phyloP scores from a whole-genome alignment of 2,797 vertebrate genomes.

The Lepus townsendii region DNA sequence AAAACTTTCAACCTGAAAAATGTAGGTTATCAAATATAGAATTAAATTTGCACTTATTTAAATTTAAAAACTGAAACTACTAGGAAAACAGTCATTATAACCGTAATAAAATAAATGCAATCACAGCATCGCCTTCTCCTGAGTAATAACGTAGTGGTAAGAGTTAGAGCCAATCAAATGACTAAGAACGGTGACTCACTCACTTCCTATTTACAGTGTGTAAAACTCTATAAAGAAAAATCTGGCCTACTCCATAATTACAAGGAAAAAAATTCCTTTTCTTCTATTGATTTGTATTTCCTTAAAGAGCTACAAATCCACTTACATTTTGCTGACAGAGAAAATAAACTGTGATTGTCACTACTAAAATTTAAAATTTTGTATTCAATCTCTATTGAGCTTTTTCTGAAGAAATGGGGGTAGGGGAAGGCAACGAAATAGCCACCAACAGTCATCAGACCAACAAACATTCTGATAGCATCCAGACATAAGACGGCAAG shows the following conservation, averaged over 20 bases:
- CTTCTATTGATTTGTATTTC: conserved; percentile 46
- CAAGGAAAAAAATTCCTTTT: conserved; percentile 41
- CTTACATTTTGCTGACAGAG: conserved; percentile 40
- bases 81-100: no score
- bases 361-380: conserved; percentile 35
- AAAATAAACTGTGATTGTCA: conserved; percentile 42
- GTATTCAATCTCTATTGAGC: not conserved
- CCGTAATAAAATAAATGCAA: conserved; percentile 1
- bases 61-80: conserved; percentile 25
- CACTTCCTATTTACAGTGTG: conserved; percentile 22
- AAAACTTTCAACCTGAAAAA: conserved; percentile 49
- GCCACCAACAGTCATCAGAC: not conserved
- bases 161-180: not conserved
- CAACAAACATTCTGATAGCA: conserved; percentile 60
- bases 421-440: not conserved
- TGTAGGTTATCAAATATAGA: conserved; percentile 36
- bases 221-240: conserved; percentile 61
- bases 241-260: not conserved
- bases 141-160: conserved; percentile 12
- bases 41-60: conserved; percentile 14
- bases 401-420: conserved; percentile 48
- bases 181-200: not conserved
- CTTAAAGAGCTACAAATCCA: conserved; percentile 56
- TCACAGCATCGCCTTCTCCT: conserved; percentile 32
- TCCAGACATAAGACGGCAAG: conserved; percentile 31